Evolutionary conservation across 2,888 invertebrate genomes (phyloP).

Genomic region (Ernsta delagoae): DNA sequence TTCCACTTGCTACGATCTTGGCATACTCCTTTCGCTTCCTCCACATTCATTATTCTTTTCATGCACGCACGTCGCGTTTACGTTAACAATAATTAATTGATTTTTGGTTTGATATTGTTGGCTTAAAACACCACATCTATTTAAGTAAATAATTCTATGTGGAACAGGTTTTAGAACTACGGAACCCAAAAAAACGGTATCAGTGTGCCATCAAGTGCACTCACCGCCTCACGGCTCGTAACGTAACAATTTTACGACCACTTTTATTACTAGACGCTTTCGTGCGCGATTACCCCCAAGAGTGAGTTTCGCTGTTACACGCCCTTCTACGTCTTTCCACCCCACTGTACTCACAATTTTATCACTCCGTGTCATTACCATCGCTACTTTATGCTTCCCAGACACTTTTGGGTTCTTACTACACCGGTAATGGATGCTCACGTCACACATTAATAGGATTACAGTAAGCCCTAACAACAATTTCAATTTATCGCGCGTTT

Average conservation of each 20-base stretch:
- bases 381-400: constrained; percentile 49
- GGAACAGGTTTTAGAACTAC: constrained; percentile 43
- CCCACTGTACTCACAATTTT: constrained; percentile 48
- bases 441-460: background rate
- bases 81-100: no score
- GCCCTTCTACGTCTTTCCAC: constrained; percentile 62
- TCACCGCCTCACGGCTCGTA: constrained; percentile 78
- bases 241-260: constrained; percentile 82
- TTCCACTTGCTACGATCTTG: no score
- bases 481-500: constrained; percentile 83
- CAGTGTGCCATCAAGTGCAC: constrained; percentile 80
- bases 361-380: constrained; percentile 53
- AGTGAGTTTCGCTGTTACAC: constrained; percentile 84
- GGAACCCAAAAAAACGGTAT: constrained; percentile 73
- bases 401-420: background rate
- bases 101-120: no score
- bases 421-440: constrained; percentile 49
- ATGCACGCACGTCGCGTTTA: no score
- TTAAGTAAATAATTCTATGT: no score
- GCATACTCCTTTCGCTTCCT: no score
- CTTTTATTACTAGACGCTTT: constrained; percentile 85
- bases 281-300: constrained; percentile 84
- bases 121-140: no score
- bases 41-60: no score
- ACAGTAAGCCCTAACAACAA: constrained; percentile 57